Percentiles rank a stretch among this genome's conserved stretches.
These are phyloP conservation scores for Naso thynnoides DNA, from an alignment of 2,797 vertebrate genomes.

Conservation along the genomic window DNA sequence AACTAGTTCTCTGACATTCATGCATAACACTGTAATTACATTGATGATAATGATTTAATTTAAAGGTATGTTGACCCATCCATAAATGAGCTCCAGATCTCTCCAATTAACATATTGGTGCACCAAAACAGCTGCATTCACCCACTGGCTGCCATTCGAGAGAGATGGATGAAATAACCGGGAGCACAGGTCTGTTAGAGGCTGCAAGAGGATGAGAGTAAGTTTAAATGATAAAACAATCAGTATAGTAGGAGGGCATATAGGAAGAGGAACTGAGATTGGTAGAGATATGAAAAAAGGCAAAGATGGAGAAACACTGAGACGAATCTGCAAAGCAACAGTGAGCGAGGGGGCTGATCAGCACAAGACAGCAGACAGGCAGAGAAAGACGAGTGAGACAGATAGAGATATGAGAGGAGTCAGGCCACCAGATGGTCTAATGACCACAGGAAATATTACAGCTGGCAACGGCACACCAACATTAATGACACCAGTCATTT, in stretches of 20 bases:
- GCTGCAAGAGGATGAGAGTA: constrained; percentile 17
- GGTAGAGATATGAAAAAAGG: background rate
- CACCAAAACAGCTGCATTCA: constrained; percentile 55
- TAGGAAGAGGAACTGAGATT: background rate
- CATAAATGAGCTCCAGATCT: constrained; percentile 47
- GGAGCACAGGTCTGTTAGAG: constrained; percentile 32
- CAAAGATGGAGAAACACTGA: background rate
- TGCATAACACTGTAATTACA: constrained; percentile 24
- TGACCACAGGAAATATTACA: constrained; percentile 84
- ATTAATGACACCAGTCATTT: constrained; percentile 81
- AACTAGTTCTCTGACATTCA: background rate
- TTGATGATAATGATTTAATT: constrained; percentile 46
- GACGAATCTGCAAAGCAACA: constrained; percentile 15
- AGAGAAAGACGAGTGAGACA: constrained; percentile 33
- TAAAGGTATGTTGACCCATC: constrained; percentile 54
- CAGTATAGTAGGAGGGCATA: background rate
- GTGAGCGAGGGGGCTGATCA: constrained; percentile 10
- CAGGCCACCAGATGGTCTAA: constrained; percentile 82
- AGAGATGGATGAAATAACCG: constrained; percentile 40
- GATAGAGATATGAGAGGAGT: constrained; percentile 59
- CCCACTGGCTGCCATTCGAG: constrained; percentile 55
- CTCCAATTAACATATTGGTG: constrained; percentile 60
- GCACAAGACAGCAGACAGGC: constrained; percentile 21
- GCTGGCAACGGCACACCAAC: constrained; percentile 76
- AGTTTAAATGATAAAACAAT: background rate